Base-by-base conservation (phyloP, 2,113 vertebrate genomes). In the Actinemys pallida region DNA sequence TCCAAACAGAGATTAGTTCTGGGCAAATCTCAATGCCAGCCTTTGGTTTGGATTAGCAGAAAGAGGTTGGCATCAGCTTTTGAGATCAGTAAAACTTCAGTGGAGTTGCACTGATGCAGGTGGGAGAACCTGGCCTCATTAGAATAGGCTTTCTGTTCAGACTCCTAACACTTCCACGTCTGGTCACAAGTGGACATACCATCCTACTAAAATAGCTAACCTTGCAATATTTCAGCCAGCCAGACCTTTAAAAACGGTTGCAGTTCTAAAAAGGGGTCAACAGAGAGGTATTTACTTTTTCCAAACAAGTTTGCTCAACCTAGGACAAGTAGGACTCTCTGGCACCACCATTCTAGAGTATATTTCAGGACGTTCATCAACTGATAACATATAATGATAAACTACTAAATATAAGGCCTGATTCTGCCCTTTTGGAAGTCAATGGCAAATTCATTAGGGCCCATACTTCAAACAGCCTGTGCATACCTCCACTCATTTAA, bases 11-110 rank as follows among this genome's bases (percentile, higher is more conserved):
- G 75, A 81, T 91, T 95, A 3, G 0, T 91, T 87, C 92, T 52
- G 84, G 94, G 89, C 79, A 88, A 87, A 91, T n/a, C 85, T 4
- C 53, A 92, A 87, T 76, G 45, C 20, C 90, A 92, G 95, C 81
- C 78, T 90, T 25, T 25, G 88, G 65, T 83, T 92, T 90, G 56
- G 65, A 83, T 17, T 75, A 95, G 45, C n/a, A 82, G 20, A 10
- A 89, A 80, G 69, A 65, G 42, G 20, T 19, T 96, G 95, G 91
- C 69, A 93, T 84, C 86, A 57, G 65, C 72, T 79, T 91, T 56
- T 86, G 42, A 94, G 76, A 22, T 79, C 83, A 19, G 0, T 1
- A 53, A 97, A 91, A 92, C 90, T 92, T 42, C 42, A 4, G 11
- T 13, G 11, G 75, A 27, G 24, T 78, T 45, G 42, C 49, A 4